Evolutionary conservation across 2,888 invertebrate species (phyloP).

Genomic region (Drosophila phalerata): DNA sequence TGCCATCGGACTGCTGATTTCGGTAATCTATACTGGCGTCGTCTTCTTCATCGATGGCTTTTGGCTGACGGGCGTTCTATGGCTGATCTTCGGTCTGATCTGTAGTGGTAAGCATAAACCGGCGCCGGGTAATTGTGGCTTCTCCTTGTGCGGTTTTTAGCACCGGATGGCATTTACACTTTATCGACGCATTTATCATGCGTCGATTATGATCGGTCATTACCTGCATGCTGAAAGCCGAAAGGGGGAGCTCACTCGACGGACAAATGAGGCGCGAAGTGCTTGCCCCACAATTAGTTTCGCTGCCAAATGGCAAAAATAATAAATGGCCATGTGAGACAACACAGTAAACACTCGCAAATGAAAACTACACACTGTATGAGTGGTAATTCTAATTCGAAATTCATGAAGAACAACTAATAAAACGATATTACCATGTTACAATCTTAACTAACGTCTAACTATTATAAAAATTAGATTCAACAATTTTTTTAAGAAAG

Average conservation of each 20-base stretch:
- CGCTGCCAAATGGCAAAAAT: constrained; percentile 51
- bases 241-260: constrained; percentile 9
- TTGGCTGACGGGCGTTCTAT: constrained; percentile 87
- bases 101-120: constrained; percentile 87
- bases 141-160: constrained; percentile 63
- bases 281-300: constrained; percentile 57
- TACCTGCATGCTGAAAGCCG: constrained; percentile 49
- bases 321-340: constrained; percentile 35
- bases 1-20: constrained; percentile 91
- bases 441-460: not conserved
- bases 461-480: too few relatives aligned
- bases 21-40: constrained; percentile 92
- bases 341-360: constrained; percentile 32
- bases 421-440: too few relatives aligned
- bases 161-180: constrained; percentile 68
- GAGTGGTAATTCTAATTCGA: not conserved
- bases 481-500: not conserved
- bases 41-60: constrained; percentile 89
- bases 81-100: constrained; percentile 88
- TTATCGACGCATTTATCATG: constrained; percentile 75
- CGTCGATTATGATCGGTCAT: constrained; percentile 52
- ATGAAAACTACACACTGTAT: not conserved
- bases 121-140: constrained; percentile 3
- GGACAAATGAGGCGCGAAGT: constrained; percentile 73
- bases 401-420: too few relatives aligned